Percentiles rank a stretch among this genome's conserved stretches.
Conservation (phyloP, 2,113 vertebrate genomes). For the Vulpes ferrilata region DNA sequence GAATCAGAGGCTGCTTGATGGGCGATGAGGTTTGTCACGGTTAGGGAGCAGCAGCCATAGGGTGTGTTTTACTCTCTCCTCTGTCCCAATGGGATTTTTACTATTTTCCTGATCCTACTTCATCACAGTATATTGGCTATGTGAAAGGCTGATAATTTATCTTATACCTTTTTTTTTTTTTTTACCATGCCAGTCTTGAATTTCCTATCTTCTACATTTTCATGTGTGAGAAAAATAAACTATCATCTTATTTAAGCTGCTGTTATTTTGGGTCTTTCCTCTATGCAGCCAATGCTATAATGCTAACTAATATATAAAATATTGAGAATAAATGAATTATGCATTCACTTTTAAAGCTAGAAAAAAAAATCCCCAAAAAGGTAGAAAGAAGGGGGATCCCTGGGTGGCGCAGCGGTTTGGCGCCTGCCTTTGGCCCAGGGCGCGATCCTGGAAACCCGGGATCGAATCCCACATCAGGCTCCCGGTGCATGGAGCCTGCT, state of each 20-base stretch:
- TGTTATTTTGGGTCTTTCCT: conserved; percentile 10
- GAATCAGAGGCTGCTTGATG: background rate
- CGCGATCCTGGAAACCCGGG: no score
- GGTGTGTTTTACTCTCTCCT: background rate
- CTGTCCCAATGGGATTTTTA: background rate
- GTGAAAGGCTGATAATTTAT: background rate
- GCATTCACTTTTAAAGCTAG: conserved; percentile 48
- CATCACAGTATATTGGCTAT: background rate
- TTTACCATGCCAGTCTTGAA: background rate
- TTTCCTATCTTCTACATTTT: conserved; percentile 15
- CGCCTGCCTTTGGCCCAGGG: no score
- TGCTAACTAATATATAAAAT: conserved; percentile 29
- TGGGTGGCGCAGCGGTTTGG: no score
- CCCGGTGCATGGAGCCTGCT: no score
- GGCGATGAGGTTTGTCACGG: background rate
- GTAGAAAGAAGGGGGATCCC: background rate
- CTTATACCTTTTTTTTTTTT: background rate
- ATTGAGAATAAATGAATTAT: conserved; percentile 55
- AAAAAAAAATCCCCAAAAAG: conserved; percentile 9
- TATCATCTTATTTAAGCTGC: conserved; percentile 31
- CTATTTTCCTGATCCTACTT: background rate
- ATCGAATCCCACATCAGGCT: no score
- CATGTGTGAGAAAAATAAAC: conserved; percentile 40
- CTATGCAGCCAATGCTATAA: background rate
- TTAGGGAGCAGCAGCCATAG: background rate